Evolutionary conservation across 1,140 invertebrate genomes (phyloP).

Genomic region (Tribolium castaneum): DNA sequence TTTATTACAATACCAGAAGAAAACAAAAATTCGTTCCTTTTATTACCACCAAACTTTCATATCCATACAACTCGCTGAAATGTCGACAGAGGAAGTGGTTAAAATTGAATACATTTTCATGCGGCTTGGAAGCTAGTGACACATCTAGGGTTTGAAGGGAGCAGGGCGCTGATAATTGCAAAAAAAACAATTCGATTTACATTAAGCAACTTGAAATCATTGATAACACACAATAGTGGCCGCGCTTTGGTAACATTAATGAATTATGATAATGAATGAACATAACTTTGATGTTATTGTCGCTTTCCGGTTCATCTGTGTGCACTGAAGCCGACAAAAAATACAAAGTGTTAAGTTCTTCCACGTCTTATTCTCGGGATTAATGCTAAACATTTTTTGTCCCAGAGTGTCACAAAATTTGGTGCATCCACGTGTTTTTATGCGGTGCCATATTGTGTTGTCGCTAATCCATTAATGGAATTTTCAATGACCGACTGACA

Average conservation of each 20-base stretch:
- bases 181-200: not conserved
- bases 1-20: constrained; percentile 5
- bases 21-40: constrained; percentile 17
- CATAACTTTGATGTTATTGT: not conserved
- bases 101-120: constrained; percentile 15
- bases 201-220: not conserved
- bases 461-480: not conserved
- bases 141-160: not conserved
- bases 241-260: not conserved
- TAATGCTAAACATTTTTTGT: too few relatives aligned
- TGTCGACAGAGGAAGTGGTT: constrained; percentile 14
- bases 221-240: not conserved
- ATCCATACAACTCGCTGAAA: not conserved
- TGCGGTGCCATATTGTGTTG: too few relatives aligned
- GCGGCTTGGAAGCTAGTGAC: not conserved
- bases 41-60: not conserved
- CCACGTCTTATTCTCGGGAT: too few relatives aligned
- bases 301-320: not conserved
- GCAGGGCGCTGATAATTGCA: not conserved
- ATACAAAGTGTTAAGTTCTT: not conserved
- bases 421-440: too few relatives aligned
- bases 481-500: not conserved
- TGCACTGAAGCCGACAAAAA: not conserved
- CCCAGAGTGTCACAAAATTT: too few relatives aligned
- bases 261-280: constrained; percentile 2